A percentile compares a stretch with the other conserved stretches of the same genome.
Conservation (phyloP, 1,140 invertebrate species). For the Drosophila lowei region DNA sequence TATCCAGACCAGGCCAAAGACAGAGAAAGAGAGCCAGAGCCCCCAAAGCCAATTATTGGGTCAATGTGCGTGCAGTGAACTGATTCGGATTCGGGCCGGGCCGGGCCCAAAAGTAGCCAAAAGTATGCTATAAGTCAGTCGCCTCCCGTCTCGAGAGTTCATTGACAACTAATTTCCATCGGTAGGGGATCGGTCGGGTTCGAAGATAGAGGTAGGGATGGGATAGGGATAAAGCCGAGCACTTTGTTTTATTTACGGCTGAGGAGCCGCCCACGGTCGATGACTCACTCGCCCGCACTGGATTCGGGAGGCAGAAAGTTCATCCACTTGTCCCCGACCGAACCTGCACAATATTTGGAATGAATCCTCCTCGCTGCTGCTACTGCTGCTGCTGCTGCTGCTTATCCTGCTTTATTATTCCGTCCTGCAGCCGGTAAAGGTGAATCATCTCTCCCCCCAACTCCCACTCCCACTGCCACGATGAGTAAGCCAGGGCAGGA, state of each 20-base stretch:
- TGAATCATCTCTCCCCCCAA: slow-evolving; percentile 43
- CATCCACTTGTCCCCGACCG: slow-evolving; percentile 3
- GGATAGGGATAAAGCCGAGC: slow-evolving; percentile 9
- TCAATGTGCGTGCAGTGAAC: slow-evolving; percentile 68
- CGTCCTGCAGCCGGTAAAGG: neutral
- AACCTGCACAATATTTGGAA: no score
- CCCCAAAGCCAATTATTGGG: slow-evolving; percentile 58
- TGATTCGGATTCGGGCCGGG: slow-evolving; percentile 50
- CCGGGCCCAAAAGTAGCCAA: slow-evolving; percentile 10
- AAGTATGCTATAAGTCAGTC: slow-evolving; percentile 69
- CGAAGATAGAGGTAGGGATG: neutral
- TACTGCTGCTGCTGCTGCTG: no score
- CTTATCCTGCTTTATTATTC: slow-evolving; percentile 28
- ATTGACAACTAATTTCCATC: slow-evolving; percentile 46
- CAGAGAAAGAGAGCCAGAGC: no score
- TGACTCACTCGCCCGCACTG: slow-evolving; percentile 50
- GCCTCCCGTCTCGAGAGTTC: slow-evolving; percentile 31
- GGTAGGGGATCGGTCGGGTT: neutral
- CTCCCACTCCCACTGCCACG: neutral
- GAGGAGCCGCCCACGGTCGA: slow-evolving; percentile 43
- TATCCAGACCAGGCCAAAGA: no score
- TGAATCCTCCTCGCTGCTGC: no score
- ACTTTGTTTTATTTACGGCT: slow-evolving; percentile 47
- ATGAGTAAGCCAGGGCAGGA: slow-evolving; percentile 54
- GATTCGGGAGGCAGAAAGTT: slow-evolving; percentile 18